Percentiles rank a stretch among this genome's conserved stretches.
Evolutionary conservation across 2,888 invertebrate genomes (phyloP).

Genomic region (Yponomeuta plumbellus): DNA sequence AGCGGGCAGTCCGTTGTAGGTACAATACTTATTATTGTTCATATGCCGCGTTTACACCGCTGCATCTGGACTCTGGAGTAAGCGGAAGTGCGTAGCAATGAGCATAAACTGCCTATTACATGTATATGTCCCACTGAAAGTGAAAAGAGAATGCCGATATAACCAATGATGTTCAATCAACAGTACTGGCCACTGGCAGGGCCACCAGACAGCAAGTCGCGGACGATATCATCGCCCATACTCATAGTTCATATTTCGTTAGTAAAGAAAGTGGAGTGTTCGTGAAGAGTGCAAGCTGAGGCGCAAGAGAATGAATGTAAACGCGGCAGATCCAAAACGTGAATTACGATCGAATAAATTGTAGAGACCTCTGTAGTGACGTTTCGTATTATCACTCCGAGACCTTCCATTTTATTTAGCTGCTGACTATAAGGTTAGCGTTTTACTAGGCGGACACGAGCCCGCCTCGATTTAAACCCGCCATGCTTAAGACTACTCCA

Average conservation of each 20-base stretch:
- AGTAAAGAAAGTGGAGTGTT: too few species aligned
- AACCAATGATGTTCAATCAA: too few species aligned
- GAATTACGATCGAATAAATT: neutral
- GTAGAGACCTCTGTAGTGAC: slow-evolving; percentile 20
- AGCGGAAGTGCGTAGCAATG: neutral
- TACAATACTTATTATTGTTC: slow-evolving; percentile 46
- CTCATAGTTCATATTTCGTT: too few species aligned
- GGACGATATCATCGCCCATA: too few species aligned
- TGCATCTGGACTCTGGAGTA: neutral
- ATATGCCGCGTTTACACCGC: slow-evolving; percentile 40
- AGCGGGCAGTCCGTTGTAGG: slow-evolving; percentile 27
- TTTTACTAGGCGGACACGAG: slow-evolving; percentile 9
- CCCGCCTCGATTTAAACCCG: neutral
- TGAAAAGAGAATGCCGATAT: too few species aligned
- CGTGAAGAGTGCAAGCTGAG: neutral
- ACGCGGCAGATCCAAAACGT: neutral
- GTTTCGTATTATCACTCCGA: slow-evolving; percentile 20
- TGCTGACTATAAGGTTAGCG: slow-evolving; percentile 25
- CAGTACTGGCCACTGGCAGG: too few species aligned
- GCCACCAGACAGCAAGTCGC: too few species aligned
- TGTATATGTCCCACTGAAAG: too few species aligned
- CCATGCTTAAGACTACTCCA: slow-evolving; percentile 4
- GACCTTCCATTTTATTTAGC: slow-evolving; percentile 26
- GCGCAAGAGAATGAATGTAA: neutral
- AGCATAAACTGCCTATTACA: neutral